Percentiles rank a stretch among this genome's conserved stretches.
These are phyloP conservation scores for Paramormyrops hopkinsi DNA, from an alignment of 2,797 vertebrate species.

Conservation along the genomic window DNA sequence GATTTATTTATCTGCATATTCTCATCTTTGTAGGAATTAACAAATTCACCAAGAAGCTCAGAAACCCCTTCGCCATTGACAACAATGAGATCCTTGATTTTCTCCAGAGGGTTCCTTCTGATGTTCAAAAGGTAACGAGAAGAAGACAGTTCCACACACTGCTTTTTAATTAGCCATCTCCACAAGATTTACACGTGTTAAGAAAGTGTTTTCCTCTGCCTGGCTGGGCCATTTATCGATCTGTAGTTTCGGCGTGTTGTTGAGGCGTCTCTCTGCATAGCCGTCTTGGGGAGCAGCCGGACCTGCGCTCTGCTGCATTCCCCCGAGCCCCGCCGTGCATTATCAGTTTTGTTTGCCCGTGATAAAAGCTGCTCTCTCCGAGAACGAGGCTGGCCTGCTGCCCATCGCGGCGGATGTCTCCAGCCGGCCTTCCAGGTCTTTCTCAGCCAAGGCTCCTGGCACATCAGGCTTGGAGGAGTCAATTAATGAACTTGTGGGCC, in stretches of 20 bases:
- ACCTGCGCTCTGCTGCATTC: constrained; percentile 18
- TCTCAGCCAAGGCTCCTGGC: constrained; percentile 44
- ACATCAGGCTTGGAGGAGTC: constrained; percentile 15
- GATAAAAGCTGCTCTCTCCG: not conserved
- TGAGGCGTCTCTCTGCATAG: not conserved
- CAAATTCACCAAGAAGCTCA: constrained; percentile 98
- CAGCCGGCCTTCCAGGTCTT: constrained; percentile 21
- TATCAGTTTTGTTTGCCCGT: not conserved
- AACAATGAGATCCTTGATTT: constrained; percentile 96
- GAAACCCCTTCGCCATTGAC: constrained; percentile 90
- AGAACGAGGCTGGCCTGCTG: not conserved
- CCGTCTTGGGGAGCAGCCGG: constrained; percentile 26
- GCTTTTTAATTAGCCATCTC: not conserved
- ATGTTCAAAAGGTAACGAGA: constrained; percentile 88
- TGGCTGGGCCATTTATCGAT: not conserved
- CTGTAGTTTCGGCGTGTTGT: not conserved
- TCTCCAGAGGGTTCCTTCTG: constrained; percentile 92
- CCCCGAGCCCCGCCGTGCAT: not conserved
- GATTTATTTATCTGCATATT: not conserved
- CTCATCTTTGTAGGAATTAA: constrained; percentile 77
- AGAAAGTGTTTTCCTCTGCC: not conserved
- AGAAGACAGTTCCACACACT: not conserved
- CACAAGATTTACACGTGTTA: not conserved
- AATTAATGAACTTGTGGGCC: constrained; percentile 19
- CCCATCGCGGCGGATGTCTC: constrained; percentile 23